Evolutionary conservation across 2,113 vertebrate genomes (phyloP), one percentile per base, ranked within the genome.

Genomic region (Seriola quinqueradiata): DNA sequence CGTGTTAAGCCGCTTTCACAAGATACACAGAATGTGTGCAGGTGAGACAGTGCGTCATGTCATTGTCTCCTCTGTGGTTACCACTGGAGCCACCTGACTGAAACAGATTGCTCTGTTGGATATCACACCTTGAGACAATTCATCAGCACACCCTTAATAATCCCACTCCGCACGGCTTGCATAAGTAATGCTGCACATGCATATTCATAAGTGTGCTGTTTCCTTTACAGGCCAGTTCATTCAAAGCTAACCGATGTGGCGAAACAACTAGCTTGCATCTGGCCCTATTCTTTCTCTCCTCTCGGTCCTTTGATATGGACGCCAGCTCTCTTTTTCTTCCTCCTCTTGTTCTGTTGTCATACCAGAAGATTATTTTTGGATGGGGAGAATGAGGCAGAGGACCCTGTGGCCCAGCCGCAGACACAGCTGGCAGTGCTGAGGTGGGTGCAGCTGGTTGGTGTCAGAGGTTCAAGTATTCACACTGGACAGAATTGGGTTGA

Each of bases 341-440:
- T 64, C 67, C 85, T 88, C 84, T 82, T 75, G 84, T 85, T 81
- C 87, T 67, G 86, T 90, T 85, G 84, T 92, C 93, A 91, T 93
- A 92, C 90, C 92, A 83, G 81, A 94, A 94, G 93, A 93, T 91
- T 89, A 70, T 92, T 90, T 89, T 87, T 63, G 87, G 85, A 75
- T 44, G 58, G 64, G 60, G 60, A 86, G 88, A 89, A 88, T 74
- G 80, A 86, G 76, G 70, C 65, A 0, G 66, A 52, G 75, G 75
- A 65, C 75, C 84, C 63, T 1, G 44, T 67, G 82, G 72, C 57
- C 40, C 50, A 38, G 28, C 25, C 11, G 8, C 57, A 36, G 67
- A 79, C 72, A 72, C 88, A 87, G 83, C 75, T 93, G 77, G 72
- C 81, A 58, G 71, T 19, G 54, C 70, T 74, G 77, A 84, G 85